Evolutionary conservation across 2,113 vertebrate genomes (phyloP).

Genomic region (Syrrhaptes paradoxus): DNA sequence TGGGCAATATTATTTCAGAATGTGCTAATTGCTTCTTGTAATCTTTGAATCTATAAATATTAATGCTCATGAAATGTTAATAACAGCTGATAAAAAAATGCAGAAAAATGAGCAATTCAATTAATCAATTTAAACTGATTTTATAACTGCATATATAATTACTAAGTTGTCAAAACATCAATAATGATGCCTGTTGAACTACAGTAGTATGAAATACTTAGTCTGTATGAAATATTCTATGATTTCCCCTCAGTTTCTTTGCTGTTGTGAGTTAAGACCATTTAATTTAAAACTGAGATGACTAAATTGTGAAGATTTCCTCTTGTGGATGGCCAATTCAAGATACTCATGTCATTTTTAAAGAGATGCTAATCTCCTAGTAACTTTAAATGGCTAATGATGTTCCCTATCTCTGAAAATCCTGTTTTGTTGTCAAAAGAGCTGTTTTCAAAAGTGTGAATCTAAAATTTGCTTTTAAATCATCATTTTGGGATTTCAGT

Average conservation of each 20-base stretch:
- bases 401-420: not conserved
- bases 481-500: not conserved
- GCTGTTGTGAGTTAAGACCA: not conserved
- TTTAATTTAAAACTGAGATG: not conserved
- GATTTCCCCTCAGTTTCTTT: not conserved
- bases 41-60: slow-evolving; percentile 40
- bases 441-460: not conserved
- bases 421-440: not conserved
- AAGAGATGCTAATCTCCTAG: not conserved
- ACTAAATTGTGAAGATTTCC: not conserved
- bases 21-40: slow-evolving; percentile 44
- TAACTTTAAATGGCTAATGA: not conserved
- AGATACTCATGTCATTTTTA: not conserved
- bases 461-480: not conserved
- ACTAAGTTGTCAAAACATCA: slow-evolving; percentile 45
- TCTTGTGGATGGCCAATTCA: not conserved
- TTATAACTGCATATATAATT: slow-evolving; percentile 15
- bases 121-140: slow-evolving; percentile 46
- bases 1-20: not conserved
- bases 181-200: not conserved
- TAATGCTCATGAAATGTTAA: slow-evolving; percentile 26
- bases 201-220: not conserved
- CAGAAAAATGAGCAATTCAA: slow-evolving; percentile 21
- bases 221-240: too few relatives aligned
- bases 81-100: slow-evolving; percentile 18